Base-by-base conservation (phyloP, 1,140 invertebrate species). In the Caenorhabditis latens region DNA sequence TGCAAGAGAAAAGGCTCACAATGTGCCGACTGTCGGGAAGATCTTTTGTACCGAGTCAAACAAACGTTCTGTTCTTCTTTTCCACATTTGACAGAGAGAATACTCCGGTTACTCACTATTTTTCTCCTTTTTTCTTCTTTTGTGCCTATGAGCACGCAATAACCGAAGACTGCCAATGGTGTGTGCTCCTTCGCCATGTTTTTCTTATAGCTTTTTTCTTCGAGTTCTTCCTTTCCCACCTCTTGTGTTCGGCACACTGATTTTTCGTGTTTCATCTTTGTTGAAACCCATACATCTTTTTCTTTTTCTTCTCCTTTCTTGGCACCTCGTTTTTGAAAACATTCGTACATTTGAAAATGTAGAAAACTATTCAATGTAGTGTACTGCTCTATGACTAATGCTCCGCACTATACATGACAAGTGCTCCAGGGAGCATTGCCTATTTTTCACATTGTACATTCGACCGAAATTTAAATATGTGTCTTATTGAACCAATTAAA, bases 11-110 rank as follows among this genome's bases (percentile, higher is more conserved):
- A 32, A 24, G 71, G 71, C 71, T 79, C 71, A 79, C 71, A 53
- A 24, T 79, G 71, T 53, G 71, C 71, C 71, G 71, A 50, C 71
- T 21, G 46, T 50, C 46, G 46, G 46, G 71, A 79, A 79, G 71
- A 79, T 79, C 71, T 79, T 79, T 79, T 79, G 71, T 79, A 79
- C 71, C 71, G 71, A 79, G 24, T 50, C 71, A 50, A 79, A 79
- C 71, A 79, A 79, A 79, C 71, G 71, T 79, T 79, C 46, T 24
- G 46, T 50, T 79, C 46, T 50, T 79, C 43, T 7, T 46, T 40
- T 50, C 21, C n/a, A 40, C n/a, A 79, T 48, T 9, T 24, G 21
- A 24, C 61, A 63, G 21, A 24, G 46, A 79, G 19, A 48, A 21
- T 50, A 50, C 46, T 50, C 71, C 19, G 71, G 46, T 79, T 79